Evolutionary conservation across 2,797 vertebrate species (phyloP).

Genomic region (Pseudomugil tenellus): DNA sequence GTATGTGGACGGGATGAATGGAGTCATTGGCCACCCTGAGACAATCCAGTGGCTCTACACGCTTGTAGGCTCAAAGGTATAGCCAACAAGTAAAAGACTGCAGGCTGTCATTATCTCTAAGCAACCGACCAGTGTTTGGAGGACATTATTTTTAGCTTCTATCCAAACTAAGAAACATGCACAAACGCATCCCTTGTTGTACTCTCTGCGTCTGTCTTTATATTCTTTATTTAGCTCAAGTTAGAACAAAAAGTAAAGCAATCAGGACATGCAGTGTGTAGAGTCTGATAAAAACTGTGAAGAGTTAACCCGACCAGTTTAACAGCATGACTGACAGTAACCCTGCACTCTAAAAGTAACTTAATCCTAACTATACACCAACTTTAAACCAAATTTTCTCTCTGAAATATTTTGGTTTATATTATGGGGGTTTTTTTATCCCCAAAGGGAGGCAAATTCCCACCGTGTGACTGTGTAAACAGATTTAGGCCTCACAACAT

Average conservation of each 20-base stretch:
- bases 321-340: conserved; percentile 1
- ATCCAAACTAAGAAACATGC: conserved; percentile 16
- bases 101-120: conserved; percentile 16
- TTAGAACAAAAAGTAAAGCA: background rate
- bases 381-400: conserved; percentile 10
- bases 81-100: conserved; percentile 1
- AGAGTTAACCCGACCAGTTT: conserved; percentile 12
- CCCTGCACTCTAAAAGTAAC: conserved; percentile 10
- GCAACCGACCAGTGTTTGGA: conserved; percentile 30
- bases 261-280: background rate
- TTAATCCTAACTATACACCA: background rate
- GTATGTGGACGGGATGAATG: conserved; percentile 97
- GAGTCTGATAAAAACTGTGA: background rate
- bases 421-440: conserved; percentile 6
- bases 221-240: background rate
- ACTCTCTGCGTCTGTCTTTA: conserved; percentile 5
- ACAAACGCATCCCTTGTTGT: conserved; percentile 39
- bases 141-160: conserved; percentile 43
- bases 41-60: conserved; percentile 94
- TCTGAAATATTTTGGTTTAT: conserved; percentile 1
- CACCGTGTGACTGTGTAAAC: background rate
- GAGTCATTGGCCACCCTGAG: conserved; percentile 91
- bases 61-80: conserved; percentile 95
- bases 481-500: conserved; percentile 4
- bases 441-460: conserved; percentile 6